Evolutionary conservation across 2,888 invertebrate genomes (phyloP).

Genomic region (Temnothorax unifasciatus): DNA sequence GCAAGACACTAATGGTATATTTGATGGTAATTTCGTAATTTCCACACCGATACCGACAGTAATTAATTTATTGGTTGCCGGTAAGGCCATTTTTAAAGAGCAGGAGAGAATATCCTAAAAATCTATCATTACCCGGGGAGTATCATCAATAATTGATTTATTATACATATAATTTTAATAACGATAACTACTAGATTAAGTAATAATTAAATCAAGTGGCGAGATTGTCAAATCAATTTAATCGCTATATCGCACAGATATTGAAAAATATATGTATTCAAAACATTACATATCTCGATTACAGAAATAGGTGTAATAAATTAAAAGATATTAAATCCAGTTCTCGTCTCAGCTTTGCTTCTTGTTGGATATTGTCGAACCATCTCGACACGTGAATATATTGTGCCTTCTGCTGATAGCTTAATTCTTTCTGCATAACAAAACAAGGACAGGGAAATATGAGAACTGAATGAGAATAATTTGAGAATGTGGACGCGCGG

Average conservation of each 20-base stretch:
- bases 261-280: too few species aligned
- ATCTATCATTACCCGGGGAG: too few species aligned
- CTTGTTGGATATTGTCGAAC: slow-evolving; percentile 92
- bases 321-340: slow-evolving; percentile 87
- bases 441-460: slow-evolving; percentile 71
- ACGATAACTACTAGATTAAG: neutral
- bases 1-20: neutral
- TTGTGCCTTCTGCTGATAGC: slow-evolving; percentile 90
- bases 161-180: too few species aligned
- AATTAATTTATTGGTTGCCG: too few species aligned
- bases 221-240: neutral
- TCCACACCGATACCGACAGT: too few species aligned
- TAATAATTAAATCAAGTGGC: too few species aligned
- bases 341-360: slow-evolving; percentile 88
- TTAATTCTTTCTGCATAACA: slow-evolving; percentile 89
- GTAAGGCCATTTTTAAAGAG: too few species aligned
- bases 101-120: too few species aligned
- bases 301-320: slow-evolving; percentile 81
- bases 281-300: slow-evolving; percentile 57
- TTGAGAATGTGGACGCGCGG: too few species aligned
- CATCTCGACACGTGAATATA: slow-evolving; percentile 91
- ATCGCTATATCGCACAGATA: neutral
- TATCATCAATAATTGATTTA: too few species aligned
- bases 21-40: too few species aligned
- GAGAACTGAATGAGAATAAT: too few species aligned